These are phyloP conservation scores for Labeo catla DNA, from an alignment of 2,113 vertebrate species.

Conservation along the genomic window DNA sequence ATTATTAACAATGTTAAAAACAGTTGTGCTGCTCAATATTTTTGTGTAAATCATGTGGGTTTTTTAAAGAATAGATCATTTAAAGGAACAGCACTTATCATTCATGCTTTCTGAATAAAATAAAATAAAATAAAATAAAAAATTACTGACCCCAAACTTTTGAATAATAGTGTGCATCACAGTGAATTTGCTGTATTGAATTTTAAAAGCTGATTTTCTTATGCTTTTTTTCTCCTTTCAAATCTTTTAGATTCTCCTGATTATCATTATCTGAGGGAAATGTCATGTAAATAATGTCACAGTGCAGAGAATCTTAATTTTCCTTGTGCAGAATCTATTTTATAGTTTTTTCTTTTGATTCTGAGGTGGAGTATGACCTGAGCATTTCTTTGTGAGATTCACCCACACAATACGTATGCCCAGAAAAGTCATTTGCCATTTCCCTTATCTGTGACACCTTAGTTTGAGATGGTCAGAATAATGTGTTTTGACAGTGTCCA, in stretches of 20 bases:
- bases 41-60: no score
- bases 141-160: not conserved
- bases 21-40: no score
- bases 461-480: constrained; percentile 1
- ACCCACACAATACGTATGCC: not conserved
- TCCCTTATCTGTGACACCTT: not conserved
- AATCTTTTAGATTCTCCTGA: not conserved
- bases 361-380: not conserved
- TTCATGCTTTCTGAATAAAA: no score
- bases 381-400: not conserved
- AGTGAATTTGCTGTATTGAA: not conserved
- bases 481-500: constrained; percentile 18
- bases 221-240: not conserved
- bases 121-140: no score
- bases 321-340: not conserved
- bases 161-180: not conserved
- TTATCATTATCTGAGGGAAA: not conserved
- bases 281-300: not conserved
- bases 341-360: not conserved
- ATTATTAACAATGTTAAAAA: no score
- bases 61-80: not conserved
- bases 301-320: not conserved
- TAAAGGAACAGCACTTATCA: not conserved
- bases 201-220: not conserved
- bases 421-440: not conserved